phyloP scores from a whole-genome alignment of 2,888 invertebrate genomes.

The Netelia inedita region DNA sequence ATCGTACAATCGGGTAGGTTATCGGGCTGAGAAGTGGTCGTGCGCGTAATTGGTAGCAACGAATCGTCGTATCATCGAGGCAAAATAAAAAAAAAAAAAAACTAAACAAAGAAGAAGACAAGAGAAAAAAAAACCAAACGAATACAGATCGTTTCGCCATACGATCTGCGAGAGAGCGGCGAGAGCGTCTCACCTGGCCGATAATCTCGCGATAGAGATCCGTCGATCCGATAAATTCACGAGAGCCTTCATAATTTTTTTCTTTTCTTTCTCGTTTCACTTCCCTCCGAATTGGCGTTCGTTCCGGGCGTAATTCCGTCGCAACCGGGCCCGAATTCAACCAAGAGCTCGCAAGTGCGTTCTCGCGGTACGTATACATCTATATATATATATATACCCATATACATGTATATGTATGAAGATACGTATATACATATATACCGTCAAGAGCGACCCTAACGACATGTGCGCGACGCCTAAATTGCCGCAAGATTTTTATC shows the following conservation, averaged over 20 bases:
- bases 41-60: slow-evolving; percentile 70
- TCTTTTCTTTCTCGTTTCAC: slow-evolving; percentile 46
- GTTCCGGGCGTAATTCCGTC: slow-evolving; percentile 72
- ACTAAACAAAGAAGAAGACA: slow-evolving; percentile 14
- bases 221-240: slow-evolving; percentile 70
- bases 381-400: neutral
- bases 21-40: slow-evolving; percentile 60
- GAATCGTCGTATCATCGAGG: slow-evolving; percentile 42
- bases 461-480: slow-evolving; percentile 84
- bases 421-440: slow-evolving; percentile 1
- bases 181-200: slow-evolving; percentile 56
- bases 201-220: slow-evolving; percentile 69
- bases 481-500: slow-evolving; percentile 83
- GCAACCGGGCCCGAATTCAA: slow-evolving; percentile 52
- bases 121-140: too few relatives aligned
- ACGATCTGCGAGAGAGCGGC: slow-evolving; percentile 50
- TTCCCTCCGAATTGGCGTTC: slow-evolving; percentile 50
- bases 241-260: slow-evolving; percentile 60
- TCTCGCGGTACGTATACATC: neutral
- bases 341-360: slow-evolving; percentile 12
- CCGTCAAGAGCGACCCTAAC: slow-evolving; percentile 62
- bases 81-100: slow-evolving; percentile 14
- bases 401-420: neutral
- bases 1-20: slow-evolving; percentile 32
- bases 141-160: slow-evolving; percentile 30